These are phyloP conservation scores for Montipora foliosa DNA, from an alignment of 64 coral and sea anemone species.

Conservation along the genomic window DNA sequence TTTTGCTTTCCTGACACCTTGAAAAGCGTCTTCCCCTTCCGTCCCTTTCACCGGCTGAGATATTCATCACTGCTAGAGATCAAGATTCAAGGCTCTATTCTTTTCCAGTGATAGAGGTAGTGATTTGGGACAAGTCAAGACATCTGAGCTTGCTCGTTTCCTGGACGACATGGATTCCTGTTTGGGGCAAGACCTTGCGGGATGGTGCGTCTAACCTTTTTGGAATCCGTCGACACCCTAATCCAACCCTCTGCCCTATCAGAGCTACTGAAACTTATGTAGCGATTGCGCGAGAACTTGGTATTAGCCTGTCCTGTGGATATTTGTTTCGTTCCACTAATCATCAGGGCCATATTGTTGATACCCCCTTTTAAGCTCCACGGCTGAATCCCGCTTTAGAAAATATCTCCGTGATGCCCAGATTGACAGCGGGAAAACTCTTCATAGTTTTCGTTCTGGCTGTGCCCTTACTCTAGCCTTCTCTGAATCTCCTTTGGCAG, in stretches of 20 bases:
- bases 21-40: background rate
- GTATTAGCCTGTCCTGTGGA: too few relatives aligned
- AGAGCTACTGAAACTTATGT: slow-evolving; percentile 24
- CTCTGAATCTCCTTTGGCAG: too few relatives aligned
- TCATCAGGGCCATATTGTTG: too few relatives aligned
- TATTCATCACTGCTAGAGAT: background rate
- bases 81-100: slow-evolving; percentile 40
- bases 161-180: slow-evolving; percentile 14
- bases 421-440: too few relatives aligned
- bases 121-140: slow-evolving; percentile 38
- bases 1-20: background rate
- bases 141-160: slow-evolving; percentile 33
- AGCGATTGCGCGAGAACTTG: background rate
- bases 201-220: slow-evolving; percentile 46
- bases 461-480: too few relatives aligned
- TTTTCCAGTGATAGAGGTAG: slow-evolving; percentile 35
- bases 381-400: too few relatives aligned
- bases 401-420: too few relatives aligned
- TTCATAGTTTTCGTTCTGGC: too few relatives aligned
- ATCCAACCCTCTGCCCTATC: slow-evolving; percentile 29
- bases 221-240: slow-evolving; percentile 22
- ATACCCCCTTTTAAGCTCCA: too few relatives aligned
- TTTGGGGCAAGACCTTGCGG: slow-evolving; percentile 20
- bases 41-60: background rate
- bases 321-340: too few relatives aligned